Conservation (phyloP, 2,113 vertebrate species). For the Syrrhaptes paradoxus region DNA sequence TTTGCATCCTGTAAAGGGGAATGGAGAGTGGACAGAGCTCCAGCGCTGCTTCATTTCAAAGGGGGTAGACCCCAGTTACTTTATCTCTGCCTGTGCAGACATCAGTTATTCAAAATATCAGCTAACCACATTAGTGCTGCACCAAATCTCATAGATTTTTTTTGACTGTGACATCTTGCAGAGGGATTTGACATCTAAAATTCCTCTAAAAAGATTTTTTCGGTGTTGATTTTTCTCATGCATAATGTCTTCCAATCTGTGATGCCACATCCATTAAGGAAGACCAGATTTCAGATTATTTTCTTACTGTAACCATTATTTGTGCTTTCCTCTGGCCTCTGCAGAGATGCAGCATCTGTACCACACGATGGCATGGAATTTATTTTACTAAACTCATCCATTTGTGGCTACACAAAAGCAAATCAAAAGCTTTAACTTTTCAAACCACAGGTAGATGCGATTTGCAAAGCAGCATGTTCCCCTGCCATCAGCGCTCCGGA, state of each 20-base stretch:
- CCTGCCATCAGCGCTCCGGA: background rate
- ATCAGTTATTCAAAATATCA: background rate
- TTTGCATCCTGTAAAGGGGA: background rate
- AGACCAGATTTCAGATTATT: background rate
- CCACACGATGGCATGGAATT: background rate
- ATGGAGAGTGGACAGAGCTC: background rate
- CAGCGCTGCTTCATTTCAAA: background rate
- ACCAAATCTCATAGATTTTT: background rate
- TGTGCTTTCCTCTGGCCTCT: background rate
- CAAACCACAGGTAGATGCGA: background rate
- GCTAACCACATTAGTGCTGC: background rate
- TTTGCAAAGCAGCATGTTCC: background rate
- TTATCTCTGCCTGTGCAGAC: background rate
- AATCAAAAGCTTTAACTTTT: background rate
- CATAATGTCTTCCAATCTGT: background rate
- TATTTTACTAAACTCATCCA: background rate
- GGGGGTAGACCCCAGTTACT: background rate
- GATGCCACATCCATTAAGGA: background rate
- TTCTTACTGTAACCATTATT: background rate
- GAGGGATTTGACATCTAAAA: background rate
- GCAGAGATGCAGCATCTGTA: background rate
- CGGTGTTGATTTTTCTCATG: background rate
- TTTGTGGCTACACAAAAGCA: background rate
- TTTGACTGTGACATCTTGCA: background rate
- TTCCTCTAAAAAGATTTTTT: background rate